Evolutionary conservation across 2,888 invertebrate genomes (phyloP).

Genomic region (Shargacucullia verbasci): DNA sequence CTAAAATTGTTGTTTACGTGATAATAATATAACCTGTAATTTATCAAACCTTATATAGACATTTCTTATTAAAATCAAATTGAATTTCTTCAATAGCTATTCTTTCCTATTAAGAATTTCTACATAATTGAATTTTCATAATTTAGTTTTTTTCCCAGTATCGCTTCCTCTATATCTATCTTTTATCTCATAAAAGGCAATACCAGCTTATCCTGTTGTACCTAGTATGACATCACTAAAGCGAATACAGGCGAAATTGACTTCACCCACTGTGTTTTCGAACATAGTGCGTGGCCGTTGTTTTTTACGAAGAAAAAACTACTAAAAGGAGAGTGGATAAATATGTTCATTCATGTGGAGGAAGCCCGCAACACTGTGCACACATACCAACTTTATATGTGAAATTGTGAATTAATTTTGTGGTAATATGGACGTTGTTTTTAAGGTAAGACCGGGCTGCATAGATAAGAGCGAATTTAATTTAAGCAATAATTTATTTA

Average conservation of each 20-base stretch:
- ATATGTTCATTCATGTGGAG: conserved; percentile 69
- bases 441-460: conserved; percentile 50
- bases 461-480: neutral
- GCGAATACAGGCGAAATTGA: conserved; percentile 83
- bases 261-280: conserved; percentile 80
- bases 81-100: conserved; percentile 15
- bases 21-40: too few species aligned
- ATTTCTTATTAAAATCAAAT: conserved; percentile 35
- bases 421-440: conserved; percentile 50
- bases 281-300: conserved; percentile 63
- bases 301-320: conserved; percentile 73
- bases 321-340: conserved; percentile 78
- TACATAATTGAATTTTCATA: conserved; percentile 24
- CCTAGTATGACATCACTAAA: conserved; percentile 80
- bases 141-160: conserved; percentile 4
- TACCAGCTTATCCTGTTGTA: conserved; percentile 71
- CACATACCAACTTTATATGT: conserved; percentile 38
- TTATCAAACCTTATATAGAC: conserved; percentile 1
- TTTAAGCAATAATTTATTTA: too few species aligned
- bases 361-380: conserved; percentile 45
- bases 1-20: too few species aligned
- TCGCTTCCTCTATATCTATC: conserved; percentile 48
- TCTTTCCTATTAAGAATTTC: conserved; percentile 19
- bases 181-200: conserved; percentile 68
- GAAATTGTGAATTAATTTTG: conserved; percentile 36